A percentile compares a stretch with the other conserved stretches of the same genome.
These are phyloP conservation scores for Calliopsis andreniformis DNA, from an alignment of 1,140 invertebrate genomes.

Conservation along the genomic window DNA sequence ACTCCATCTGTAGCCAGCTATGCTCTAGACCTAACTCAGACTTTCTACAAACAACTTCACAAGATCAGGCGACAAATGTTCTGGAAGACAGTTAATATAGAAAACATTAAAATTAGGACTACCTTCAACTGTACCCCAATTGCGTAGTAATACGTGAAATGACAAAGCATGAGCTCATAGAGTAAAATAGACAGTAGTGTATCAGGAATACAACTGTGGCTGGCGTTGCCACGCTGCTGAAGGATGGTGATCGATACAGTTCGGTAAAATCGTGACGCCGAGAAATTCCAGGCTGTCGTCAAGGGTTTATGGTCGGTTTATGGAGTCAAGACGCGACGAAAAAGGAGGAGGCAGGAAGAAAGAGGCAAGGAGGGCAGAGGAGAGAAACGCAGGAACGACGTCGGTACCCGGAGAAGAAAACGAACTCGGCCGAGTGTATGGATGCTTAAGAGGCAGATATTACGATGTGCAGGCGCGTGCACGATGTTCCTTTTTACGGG, in stretches of 20 bases:
- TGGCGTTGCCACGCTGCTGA: constrained; percentile 21
- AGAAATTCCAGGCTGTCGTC: constrained; percentile 59
- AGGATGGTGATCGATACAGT: constrained; percentile 60
- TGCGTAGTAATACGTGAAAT: no score
- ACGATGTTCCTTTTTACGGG: constrained; percentile 72
- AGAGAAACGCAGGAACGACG: background rate
- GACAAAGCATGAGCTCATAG: no score
- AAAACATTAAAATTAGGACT: no score
- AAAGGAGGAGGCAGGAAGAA: background rate
- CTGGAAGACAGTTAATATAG: no score
- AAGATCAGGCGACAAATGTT: no score
- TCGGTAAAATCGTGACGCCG: constrained; percentile 58
- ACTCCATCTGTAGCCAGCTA: no score
- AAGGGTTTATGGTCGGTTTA: constrained; percentile 61
- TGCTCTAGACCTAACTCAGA: no score
- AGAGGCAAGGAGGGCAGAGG: constrained; percentile 8
- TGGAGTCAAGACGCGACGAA: constrained; percentile 47
- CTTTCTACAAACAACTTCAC: no score
- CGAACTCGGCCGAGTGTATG: constrained; percentile 48
- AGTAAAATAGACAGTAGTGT: constrained; percentile 29
- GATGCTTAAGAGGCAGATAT: constrained; percentile 64
- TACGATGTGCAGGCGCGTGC: constrained; percentile 66
- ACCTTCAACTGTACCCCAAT: no score
- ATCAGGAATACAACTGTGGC: constrained; percentile 21
- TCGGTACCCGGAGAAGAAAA: constrained; percentile 46